These are phyloP conservation scores for Diphyllodes magnificus DNA, from an alignment of 2,113 vertebrate species.

Conservation along the genomic window DNA sequence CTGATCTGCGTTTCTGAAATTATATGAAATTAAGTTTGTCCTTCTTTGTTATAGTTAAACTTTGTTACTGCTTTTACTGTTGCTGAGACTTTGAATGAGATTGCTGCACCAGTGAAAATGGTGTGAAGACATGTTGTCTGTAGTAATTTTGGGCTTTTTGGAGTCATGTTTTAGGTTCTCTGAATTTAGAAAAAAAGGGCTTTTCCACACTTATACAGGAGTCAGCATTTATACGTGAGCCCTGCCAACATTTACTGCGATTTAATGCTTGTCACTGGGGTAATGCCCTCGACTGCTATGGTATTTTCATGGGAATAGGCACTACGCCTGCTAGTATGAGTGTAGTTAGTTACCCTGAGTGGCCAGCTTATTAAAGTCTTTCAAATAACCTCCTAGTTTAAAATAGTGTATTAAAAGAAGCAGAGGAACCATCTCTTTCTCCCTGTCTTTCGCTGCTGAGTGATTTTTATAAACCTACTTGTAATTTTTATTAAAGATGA, in stretches of 20 bases:
- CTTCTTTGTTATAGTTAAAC: neutral
- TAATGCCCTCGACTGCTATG: neutral
- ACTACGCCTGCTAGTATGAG: neutral
- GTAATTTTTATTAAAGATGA: neutral
- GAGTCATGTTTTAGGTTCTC: neutral
- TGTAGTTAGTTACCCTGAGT: neutral
- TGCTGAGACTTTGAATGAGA: neutral
- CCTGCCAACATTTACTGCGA: neutral
- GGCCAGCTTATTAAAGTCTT: neutral
- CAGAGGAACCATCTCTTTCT: neutral
- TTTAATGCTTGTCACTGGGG: neutral
- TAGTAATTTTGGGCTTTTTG: neutral
- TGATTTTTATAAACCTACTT: neutral
- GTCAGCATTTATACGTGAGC: neutral
- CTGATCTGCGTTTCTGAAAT: neutral
- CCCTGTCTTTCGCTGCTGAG: neutral
- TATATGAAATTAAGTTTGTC: neutral
- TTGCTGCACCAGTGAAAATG: neutral
- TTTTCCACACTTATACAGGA: neutral
- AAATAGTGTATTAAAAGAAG: neutral
- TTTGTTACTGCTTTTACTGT: neutral
- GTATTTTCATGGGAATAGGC: neutral
- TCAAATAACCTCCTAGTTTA: neutral
- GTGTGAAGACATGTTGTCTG: neutral
- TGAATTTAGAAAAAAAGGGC: neutral